Evolutionary conservation across 2,113 vertebrate genomes (phyloP).

Genomic region (Microtus oregoni): DNA sequence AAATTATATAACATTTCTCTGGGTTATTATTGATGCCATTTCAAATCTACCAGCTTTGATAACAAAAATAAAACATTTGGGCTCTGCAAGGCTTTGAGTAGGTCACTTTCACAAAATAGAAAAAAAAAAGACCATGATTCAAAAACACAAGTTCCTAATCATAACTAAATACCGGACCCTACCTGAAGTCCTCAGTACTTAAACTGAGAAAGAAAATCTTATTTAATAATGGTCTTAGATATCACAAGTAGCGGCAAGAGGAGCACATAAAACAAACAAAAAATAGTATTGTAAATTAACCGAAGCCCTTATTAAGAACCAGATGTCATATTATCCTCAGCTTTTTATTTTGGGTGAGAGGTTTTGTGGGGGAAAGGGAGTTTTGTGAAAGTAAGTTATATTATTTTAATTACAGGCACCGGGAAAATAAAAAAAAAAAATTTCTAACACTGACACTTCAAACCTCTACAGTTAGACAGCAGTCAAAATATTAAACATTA

Average conservation of each 20-base stretch:
- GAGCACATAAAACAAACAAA: background rate
- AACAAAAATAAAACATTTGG: slow-evolving; percentile 86
- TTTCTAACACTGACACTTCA: slow-evolving; percentile 63
- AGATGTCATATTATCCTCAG: slow-evolving; percentile 22
- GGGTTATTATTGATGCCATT: slow-evolving; percentile 77
- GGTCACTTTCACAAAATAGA: slow-evolving; percentile 82
- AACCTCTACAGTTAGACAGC: slow-evolving; percentile 35
- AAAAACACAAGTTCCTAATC: slow-evolving; percentile 77
- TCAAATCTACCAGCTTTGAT: slow-evolving; percentile 78
- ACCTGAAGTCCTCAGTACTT: slow-evolving; percentile 78
- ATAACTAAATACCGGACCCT: slow-evolving; percentile 73
- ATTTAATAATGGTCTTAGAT: slow-evolving; percentile 62
- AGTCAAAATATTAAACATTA: slow-evolving; percentile 62
- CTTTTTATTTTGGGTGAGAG: background rate
- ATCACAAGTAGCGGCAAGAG: background rate
- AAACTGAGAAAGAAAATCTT: background rate
- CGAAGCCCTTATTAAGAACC: slow-evolving; percentile 60
- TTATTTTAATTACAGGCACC: slow-evolving; percentile 56
- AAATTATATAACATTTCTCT: slow-evolving; percentile 73
- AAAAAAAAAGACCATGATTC: slow-evolving; percentile 75
- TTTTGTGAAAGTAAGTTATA: background rate
- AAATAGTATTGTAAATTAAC: slow-evolving; percentile 47
- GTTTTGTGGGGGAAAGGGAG: background rate
- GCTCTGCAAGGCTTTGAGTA: slow-evolving; percentile 80
- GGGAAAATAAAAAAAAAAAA: slow-evolving; percentile 61